Conservation (phyloP, 2,888 invertebrate genomes). For the Plebejus anna region DNA sequence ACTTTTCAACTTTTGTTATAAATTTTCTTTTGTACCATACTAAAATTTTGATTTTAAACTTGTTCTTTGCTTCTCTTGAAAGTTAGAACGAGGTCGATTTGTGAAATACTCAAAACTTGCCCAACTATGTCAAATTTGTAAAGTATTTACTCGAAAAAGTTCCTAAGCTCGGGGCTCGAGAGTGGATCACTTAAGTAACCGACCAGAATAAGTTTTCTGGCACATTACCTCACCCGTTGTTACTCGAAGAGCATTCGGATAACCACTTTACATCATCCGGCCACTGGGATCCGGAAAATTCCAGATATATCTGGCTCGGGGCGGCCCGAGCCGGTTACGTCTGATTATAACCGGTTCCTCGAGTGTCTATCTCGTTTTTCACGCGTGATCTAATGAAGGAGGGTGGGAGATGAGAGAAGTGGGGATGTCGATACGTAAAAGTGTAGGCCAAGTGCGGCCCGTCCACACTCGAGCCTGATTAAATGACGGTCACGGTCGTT, state of each 20-base stretch:
- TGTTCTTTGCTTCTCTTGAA: not conserved
- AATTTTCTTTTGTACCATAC: too few relatives aligned
- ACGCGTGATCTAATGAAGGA: slow-evolving; percentile 26
- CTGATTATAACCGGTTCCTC: slow-evolving; percentile 60
- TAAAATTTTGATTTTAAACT: not conserved
- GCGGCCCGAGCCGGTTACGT: slow-evolving; percentile 61
- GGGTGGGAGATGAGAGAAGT: slow-evolving; percentile 23
- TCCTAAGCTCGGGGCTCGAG: slow-evolving; percentile 30
- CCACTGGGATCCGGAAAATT: slow-evolving; percentile 57
- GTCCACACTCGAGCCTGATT: slow-evolving; percentile 69
- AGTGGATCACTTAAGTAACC: slow-evolving; percentile 39
- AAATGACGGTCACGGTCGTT: slow-evolving; percentile 63
- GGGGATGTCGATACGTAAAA: slow-evolving; percentile 49
- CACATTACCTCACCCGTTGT: slow-evolving; percentile 50
- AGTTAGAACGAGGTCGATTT: not conserved
- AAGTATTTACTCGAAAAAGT: slow-evolving; percentile 2
- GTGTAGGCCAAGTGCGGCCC: slow-evolving; percentile 47
- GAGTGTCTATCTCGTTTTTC: slow-evolving; percentile 41
- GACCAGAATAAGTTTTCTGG: slow-evolving; percentile 49
- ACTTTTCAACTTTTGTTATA: too few relatives aligned
- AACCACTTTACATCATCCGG: slow-evolving; percentile 44
- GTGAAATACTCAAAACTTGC: not conserved
- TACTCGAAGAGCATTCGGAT: slow-evolving; percentile 46
- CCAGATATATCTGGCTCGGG: slow-evolving; percentile 53
- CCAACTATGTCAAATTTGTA: slow-evolving; percentile 1